Conservation (phyloP, 1,140 invertebrate species). For the Drosophila sucinea region DNA sequence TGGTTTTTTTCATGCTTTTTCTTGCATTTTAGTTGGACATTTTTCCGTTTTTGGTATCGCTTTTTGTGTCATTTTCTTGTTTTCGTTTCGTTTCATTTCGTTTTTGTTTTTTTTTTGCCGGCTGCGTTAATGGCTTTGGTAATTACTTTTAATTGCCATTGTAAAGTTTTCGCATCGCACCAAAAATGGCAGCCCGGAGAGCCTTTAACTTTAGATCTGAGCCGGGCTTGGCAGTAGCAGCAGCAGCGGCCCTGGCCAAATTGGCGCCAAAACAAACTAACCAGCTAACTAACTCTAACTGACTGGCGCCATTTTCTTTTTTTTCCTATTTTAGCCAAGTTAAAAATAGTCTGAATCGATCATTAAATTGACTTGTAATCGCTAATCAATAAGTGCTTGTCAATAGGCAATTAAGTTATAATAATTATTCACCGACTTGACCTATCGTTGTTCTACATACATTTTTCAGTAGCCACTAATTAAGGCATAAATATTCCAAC, state of each 20-base stretch:
- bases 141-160: slow-evolving; percentile 81
- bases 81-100: slow-evolving; percentile 17
- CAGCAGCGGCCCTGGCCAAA: slow-evolving; percentile 55
- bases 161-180: slow-evolving; percentile 78
- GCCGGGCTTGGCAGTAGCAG: neutral
- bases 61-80: slow-evolving; percentile 26
- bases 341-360: slow-evolving; percentile 44
- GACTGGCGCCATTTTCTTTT: slow-evolving; percentile 53
- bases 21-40: slow-evolving; percentile 51
- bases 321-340: slow-evolving; percentile 23
- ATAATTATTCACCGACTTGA: slow-evolving; percentile 6
- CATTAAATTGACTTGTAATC: slow-evolving; percentile 37
- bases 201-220: slow-evolving; percentile 25
- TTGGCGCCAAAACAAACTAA: slow-evolving; percentile 21
- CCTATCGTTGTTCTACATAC: neutral
- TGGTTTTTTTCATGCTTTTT: slow-evolving; percentile 66
- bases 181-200: slow-evolving; percentile 65
- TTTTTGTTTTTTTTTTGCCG: slow-evolving; percentile 22
- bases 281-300: neutral
- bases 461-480: neutral
- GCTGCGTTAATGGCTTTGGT: slow-evolving; percentile 75
- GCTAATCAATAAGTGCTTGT: slow-evolving; percentile 15
- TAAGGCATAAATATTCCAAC: neutral
- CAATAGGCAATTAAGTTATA: slow-evolving; percentile 36
- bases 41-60: slow-evolving; percentile 74